Percentiles rank a stretch among this genome's conserved stretches.
Conservation (phyloP, 2,888 invertebrate genomes). For the Tethea ocularis region DNA sequence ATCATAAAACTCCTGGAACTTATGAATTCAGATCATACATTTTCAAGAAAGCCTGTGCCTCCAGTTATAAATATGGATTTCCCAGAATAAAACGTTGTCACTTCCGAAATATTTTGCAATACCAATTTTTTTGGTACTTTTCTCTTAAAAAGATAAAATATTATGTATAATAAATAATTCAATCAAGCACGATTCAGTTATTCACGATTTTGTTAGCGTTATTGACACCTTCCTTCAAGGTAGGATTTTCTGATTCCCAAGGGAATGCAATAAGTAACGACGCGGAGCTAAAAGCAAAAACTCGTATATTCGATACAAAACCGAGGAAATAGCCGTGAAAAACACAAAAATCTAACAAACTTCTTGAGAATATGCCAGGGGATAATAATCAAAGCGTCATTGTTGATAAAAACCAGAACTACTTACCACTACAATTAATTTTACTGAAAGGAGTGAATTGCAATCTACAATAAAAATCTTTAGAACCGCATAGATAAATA, state of each 20-base stretch:
- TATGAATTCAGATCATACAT: conserved; percentile 28
- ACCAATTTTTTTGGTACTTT: background rate
- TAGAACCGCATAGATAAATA: too few species aligned
- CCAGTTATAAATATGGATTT: conserved; percentile 48
- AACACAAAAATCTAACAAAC: background rate
- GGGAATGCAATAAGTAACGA: background rate
- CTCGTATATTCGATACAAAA: background rate
- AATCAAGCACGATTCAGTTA: background rate
- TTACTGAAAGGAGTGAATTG: background rate
- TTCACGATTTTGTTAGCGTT: background rate
- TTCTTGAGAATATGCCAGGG: background rate
- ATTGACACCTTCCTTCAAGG: background rate
- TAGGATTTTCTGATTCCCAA: background rate
- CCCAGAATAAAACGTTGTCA: conserved; percentile 37
- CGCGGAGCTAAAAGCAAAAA: background rate
- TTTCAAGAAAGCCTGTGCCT: conserved; percentile 48
- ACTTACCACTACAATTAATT: background rate
- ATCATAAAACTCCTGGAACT: too few species aligned
- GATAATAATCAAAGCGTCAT: background rate
- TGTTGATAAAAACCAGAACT: background rate
- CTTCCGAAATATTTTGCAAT: conserved; percentile 18
- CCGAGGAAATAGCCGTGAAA: background rate
- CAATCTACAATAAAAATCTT: background rate
- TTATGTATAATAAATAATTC: background rate
- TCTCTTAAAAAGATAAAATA: background rate